Percentiles rank a stretch among this genome's conserved stretches.
Conservation (phyloP, 2,888 invertebrate genomes). For the Horisme vitalbata region DNA sequence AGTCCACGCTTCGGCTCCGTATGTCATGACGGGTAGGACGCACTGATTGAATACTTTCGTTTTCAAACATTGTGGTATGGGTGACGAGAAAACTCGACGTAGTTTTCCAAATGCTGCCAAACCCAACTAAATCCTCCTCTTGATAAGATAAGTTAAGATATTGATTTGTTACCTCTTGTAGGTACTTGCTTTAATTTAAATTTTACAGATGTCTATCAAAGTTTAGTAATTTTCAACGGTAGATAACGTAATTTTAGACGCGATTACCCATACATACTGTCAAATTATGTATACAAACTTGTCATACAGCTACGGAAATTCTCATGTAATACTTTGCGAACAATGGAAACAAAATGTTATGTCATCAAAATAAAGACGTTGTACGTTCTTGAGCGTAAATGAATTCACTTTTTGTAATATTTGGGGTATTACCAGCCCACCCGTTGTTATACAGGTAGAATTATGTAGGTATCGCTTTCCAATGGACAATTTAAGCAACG, state of each 20-base stretch:
- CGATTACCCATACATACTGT: background rate
- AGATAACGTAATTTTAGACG: background rate
- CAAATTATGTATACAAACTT: background rate
- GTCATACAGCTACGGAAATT: no score
- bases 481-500: slow-evolving; percentile 34
- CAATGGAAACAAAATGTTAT: slow-evolving; percentile 6
- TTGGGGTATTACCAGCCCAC: slow-evolving; percentile 35
- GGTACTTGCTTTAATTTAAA: no score
- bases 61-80: no score
- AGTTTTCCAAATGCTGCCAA: no score
- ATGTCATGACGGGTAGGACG: no score
- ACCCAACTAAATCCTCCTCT: no score
- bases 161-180: no score
- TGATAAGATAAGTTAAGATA: no score
- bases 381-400: background rate
- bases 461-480: slow-evolving; percentile 39
- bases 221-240: background rate
- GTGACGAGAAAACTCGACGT: no score
- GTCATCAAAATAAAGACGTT: slow-evolving; percentile 10
- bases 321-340: slow-evolving; percentile 9
- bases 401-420: slow-evolving; percentile 13
- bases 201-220: no score
- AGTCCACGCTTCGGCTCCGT: no score
- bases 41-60: no score
- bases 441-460: slow-evolving; percentile 23